These are phyloP conservation scores for Micrasema minimum DNA, from an alignment of 1,140 invertebrate species.

Conservation along the genomic window DNA sequence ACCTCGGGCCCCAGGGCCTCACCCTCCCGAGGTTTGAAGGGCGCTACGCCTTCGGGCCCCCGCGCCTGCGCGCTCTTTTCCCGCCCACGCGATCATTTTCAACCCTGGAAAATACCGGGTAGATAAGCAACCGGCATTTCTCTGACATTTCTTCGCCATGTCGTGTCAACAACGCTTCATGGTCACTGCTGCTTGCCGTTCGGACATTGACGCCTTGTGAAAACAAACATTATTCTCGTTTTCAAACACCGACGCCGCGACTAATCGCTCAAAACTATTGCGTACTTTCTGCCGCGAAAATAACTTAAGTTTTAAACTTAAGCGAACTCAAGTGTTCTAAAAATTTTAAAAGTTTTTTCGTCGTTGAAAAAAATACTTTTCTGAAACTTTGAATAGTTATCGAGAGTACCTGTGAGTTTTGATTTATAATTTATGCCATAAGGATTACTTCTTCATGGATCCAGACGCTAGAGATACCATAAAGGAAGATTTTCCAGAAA, in stretches of 20 bases:
- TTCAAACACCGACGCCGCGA: too few relatives aligned
- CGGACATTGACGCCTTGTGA: too few relatives aligned
- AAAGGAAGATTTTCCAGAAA: slow-evolving; percentile 11
- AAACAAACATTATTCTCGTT: too few relatives aligned
- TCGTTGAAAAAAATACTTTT: neutral
- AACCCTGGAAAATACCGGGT: slow-evolving; percentile 47
- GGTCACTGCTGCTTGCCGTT: too few relatives aligned
- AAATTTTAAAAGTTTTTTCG: neutral
- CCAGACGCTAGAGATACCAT: neutral
- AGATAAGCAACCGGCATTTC: slow-evolving; percentile 59
- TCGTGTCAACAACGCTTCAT: slow-evolving; percentile 19
- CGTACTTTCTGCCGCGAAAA: too few relatives aligned
- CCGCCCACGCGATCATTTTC: slow-evolving; percentile 41
- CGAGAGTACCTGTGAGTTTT: neutral
- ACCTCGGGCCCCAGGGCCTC: slow-evolving; percentile 61
- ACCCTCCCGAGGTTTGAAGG: slow-evolving; percentile 62
- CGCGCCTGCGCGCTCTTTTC: slow-evolving; percentile 54
- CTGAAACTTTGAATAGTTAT: too few relatives aligned
- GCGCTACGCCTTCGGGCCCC: slow-evolving; percentile 62
- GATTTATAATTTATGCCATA: neutral
- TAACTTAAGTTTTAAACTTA: too few relatives aligned
- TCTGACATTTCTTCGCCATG: slow-evolving; percentile 28
- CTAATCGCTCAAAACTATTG: too few relatives aligned
- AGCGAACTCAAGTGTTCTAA: too few relatives aligned
- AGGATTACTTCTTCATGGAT: slow-evolving; percentile 25